Evolutionary conservation across 1,140 invertebrate genomes (phyloP), one percentile per base, ranked within the genome.

Genomic region (Drosophila tani): DNA sequence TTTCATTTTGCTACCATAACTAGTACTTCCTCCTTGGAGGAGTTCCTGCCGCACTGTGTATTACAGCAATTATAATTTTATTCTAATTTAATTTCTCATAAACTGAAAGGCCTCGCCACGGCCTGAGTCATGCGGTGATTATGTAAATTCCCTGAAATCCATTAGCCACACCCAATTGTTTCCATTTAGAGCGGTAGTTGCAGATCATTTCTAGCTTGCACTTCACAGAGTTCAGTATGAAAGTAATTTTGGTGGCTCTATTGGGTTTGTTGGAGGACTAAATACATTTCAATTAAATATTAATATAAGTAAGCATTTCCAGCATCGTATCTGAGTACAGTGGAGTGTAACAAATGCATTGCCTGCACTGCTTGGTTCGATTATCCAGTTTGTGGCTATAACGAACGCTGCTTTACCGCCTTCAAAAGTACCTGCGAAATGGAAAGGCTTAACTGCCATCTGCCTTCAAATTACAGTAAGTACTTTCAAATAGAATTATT

Each of bases 21-120:
- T 21, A 21, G 32, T 40, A 38, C 14, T 56, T 27, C 41, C 60
- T 27, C 41, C 60, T 41, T 45, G 50, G 38, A 68, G 45, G 64
- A 21, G 50, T 46, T 45, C 21, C 32, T 49, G 21, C 49, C 57
- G 27, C 19, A 46, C 57, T 56, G 50, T 65, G 38, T 43, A 65
- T 46, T 73, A 64, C 64, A 55, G 79, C 70, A 86, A 87, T 86
- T 87, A 82, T 82, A 82, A 76, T 86, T 82, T 66, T 76, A 63
- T 69, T 56, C 68, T 82, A 87, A 87, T 87, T 87, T 69, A 63
- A 82, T 80, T 87, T 87, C 71, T 77, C 82, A 80, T 81, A 70
- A 87, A 82, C 62, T 81, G 56, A 83, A 70, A 83, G 71, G 66
- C 60, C 71, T 50, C 21, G 24, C 43, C 41, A 56, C 40, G 64